Conservation (phyloP, 2,113 vertebrate species). For the rat (Rattus norvegicus) region DNA sequence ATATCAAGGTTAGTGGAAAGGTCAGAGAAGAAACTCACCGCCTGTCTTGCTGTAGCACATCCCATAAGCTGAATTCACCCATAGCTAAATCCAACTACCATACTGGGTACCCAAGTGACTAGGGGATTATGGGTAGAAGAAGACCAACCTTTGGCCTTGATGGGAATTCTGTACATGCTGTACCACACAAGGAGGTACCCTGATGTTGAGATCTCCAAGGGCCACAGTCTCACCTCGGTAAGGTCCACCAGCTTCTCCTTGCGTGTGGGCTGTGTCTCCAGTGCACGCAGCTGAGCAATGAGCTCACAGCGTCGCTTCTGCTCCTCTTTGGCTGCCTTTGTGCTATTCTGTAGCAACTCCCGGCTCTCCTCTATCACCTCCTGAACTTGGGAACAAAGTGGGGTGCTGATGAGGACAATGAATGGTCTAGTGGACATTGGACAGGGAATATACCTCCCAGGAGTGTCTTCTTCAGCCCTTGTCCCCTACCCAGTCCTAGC, state of each 20-base stretch:
- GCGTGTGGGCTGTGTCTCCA: slow-evolving; percentile 86
- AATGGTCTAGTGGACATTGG: accelerated
- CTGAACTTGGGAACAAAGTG: slow-evolving; percentile 85
- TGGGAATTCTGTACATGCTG: not conserved
- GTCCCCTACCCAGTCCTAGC: not conserved
- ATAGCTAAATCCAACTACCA: not conserved
- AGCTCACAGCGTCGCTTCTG: slow-evolving; percentile 87
- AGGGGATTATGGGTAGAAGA: not conserved
- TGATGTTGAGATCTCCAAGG: accelerated
- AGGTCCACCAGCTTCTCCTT: slow-evolving; percentile 90
- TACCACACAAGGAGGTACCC: accelerated
- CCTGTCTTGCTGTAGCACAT: not conserved
- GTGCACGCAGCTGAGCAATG: slow-evolving; percentile 88
- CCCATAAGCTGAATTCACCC: not conserved
- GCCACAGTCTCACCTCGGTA: slow-evolving; percentile 88
- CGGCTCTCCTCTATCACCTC: slow-evolving; percentile 90
- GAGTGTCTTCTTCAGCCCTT: not conserved
- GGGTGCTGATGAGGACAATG: not conserved
- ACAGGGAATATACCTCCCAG: not conserved
- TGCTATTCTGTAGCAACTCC: slow-evolving; percentile 87
- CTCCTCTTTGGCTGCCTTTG: slow-evolving; percentile 88
- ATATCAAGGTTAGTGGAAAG: not conserved
- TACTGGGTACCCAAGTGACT: not conserved
- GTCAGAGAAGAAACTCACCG: not conserved
- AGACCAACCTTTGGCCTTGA: not conserved